Base-by-base conservation (phyloP, 92 coral and sea anemone species). In the Heteractis magnifica region DNA sequence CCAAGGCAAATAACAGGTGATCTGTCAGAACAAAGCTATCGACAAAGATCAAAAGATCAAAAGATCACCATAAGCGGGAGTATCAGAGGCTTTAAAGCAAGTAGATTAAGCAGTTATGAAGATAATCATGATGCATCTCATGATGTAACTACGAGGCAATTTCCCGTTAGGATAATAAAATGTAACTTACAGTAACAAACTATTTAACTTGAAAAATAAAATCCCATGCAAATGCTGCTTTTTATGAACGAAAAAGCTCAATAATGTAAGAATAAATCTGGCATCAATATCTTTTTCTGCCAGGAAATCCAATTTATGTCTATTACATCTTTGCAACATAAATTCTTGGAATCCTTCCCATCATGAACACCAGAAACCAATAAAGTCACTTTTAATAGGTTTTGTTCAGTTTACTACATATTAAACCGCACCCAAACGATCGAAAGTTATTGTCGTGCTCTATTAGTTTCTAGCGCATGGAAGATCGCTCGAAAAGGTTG, bases 31-130 rank as follows among this genome's bases (percentile, higher is more conserved):
- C 84, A 81, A 70, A 81, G 48, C 77, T 58, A 68, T 18, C 70
- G n/a, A 50, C 51, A 18, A 73, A 71, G 89, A 85, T 85, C 77
- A 81, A 81, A 79, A 81, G 84, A 81, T 81, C 92, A 81, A 89
- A 80, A 77, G 92, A 85, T 73, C 89, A 85, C 44, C 44, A 34
- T 34, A 34, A 34, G 44, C 21, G 68, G 62, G 14, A 78, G 58
- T 71, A 78, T 56, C 10, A 8, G 58, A 53, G 58, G 58, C 13
- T 53, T 12, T 53, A 8, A 8, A 8, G 10, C 58, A 56, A 50
- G 16, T 71, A 18, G 8, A 21, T 10, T 55, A 21, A 4, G 5
- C 16, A 44, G 14, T 18, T 14, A 11, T 60, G 16, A 44, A 41
- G 8, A 52, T 3, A 44, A 44, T 6, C 19, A 6, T 10, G 10